Evolutionary conservation across 2,888 invertebrate genomes (phyloP).

Genomic region (Conchocele bisecta): DNA sequence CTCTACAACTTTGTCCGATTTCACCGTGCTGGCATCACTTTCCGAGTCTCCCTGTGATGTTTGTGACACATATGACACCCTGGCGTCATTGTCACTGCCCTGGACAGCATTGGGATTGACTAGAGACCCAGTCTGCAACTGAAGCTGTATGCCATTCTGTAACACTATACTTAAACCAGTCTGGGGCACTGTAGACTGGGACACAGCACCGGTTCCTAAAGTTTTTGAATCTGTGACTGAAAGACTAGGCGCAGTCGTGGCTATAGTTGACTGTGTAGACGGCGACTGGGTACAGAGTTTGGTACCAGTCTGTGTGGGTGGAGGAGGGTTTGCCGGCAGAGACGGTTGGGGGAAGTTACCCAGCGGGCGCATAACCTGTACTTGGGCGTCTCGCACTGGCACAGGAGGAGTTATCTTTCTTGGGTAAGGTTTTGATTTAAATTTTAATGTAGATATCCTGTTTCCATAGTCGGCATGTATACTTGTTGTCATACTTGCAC

Average conservation of each 20-base stretch:
- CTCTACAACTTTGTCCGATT: constrained; percentile 33
- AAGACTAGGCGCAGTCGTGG: constrained; percentile 11
- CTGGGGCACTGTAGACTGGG: constrained; percentile 24
- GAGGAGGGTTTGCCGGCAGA: too few relatives aligned
- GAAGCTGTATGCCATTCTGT: constrained; percentile 14
- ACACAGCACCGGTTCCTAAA: neutral
- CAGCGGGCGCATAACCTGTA: constrained; percentile 66
- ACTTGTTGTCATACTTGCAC: constrained; percentile 37
- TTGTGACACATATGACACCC: constrained; percentile 34
- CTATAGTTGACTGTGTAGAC: constrained; percentile 31
- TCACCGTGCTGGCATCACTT: constrained; percentile 48
- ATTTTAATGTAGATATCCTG: constrained; percentile 28
- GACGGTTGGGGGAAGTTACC: constrained; percentile 19
- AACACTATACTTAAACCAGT: constrained; percentile 29
- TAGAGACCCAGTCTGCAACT: constrained; percentile 36
- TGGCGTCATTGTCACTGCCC: too few relatives aligned
- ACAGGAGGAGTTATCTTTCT: constrained; percentile 57
- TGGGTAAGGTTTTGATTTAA: constrained; percentile 60
- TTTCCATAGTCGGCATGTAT: constrained; percentile 39
- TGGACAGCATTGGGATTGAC: too few relatives aligned
- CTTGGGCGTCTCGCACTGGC: constrained; percentile 61
- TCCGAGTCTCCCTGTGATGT: constrained; percentile 51
- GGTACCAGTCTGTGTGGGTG: too few relatives aligned
- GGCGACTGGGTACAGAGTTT: too few relatives aligned
- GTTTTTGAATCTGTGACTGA: constrained; percentile 18